These are phyloP conservation scores for Invenusta paracnida DNA, from an alignment of 2,888 invertebrate species.

Conservation along the genomic window DNA sequence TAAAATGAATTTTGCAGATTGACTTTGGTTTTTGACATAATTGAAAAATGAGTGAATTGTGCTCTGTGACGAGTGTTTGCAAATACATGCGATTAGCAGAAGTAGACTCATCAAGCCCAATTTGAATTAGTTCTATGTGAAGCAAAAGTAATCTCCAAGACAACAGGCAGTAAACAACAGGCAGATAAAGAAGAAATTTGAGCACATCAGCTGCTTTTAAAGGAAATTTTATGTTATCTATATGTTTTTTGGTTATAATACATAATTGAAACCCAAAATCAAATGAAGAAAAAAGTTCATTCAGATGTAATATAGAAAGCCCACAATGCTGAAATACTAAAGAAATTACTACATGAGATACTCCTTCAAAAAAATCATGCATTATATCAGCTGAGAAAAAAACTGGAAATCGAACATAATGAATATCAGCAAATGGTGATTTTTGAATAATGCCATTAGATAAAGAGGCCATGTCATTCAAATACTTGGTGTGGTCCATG, in stretches of 20 bases:
- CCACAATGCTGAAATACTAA: background rate
- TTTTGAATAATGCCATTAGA: background rate
- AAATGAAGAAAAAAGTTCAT: background rate
- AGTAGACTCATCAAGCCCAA: background rate
- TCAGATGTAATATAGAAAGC: background rate
- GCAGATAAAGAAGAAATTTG: background rate
- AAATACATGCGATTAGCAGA: background rate
- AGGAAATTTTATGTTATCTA: constrained; percentile 17
- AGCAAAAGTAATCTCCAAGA: background rate
- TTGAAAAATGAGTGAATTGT: background rate
- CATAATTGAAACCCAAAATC: background rate
- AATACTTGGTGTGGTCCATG: background rate
- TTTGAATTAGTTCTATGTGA: background rate
- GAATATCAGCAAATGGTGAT: background rate
- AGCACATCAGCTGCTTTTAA: background rate
- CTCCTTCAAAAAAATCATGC: background rate
- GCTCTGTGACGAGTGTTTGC: background rate
- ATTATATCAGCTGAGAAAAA: constrained; percentile 25
- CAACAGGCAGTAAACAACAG: background rate
- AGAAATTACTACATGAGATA: constrained; percentile 17
- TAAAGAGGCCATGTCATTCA: background rate
- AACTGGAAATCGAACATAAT: background rate
- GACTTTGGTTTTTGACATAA: constrained; percentile 5
- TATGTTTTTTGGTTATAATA: background rate
- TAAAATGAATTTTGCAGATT: constrained; percentile 38